Evolutionary conservation across 2,797 vertebrate species (phyloP).

Genomic region (Sparidentex hasta): DNA sequence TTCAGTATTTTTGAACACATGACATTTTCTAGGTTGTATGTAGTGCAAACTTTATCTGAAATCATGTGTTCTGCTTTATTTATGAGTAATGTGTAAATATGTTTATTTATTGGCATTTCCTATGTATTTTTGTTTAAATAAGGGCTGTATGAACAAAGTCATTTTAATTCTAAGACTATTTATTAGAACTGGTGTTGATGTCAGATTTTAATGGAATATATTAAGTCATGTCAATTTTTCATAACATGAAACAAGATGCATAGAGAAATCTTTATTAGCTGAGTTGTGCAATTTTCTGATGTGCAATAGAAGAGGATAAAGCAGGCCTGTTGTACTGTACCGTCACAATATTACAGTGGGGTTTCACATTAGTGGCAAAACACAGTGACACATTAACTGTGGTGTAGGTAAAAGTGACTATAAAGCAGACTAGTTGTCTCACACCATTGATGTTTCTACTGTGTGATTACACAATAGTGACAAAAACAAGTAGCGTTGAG

Average conservation of each 20-base stretch:
- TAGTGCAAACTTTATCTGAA: slow-evolving; percentile 32
- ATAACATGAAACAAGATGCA: slow-evolving; percentile 24
- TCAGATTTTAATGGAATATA: slow-evolving; percentile 40
- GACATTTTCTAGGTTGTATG: slow-evolving; percentile 20
- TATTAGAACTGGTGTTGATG: slow-evolving; percentile 45
- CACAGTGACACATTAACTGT: slow-evolving; percentile 28
- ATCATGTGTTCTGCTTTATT: slow-evolving; percentile 48
- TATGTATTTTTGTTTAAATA: slow-evolving; percentile 69
- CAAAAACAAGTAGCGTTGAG: slow-evolving; percentile 4
- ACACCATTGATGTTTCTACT: slow-evolving; percentile 9
- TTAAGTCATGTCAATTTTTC: slow-evolving; percentile 47
- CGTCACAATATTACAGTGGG: slow-evolving; percentile 32
- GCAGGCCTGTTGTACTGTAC: slow-evolving; percentile 8
- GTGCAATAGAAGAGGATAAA: slow-evolving; percentile 42
- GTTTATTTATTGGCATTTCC: slow-evolving; percentile 52
- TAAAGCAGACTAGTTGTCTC: slow-evolving; percentile 30
- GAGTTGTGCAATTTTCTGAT: slow-evolving; percentile 41
- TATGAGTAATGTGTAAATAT: slow-evolving; percentile 62
- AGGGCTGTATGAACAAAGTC: slow-evolving; percentile 73
- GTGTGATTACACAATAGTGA: slow-evolving; percentile 15
- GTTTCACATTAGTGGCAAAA: slow-evolving; percentile 37
- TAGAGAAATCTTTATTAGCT: slow-evolving; percentile 19
- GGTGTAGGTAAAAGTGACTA: background rate
- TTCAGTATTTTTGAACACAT: slow-evolving; percentile 21
- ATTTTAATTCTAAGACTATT: slow-evolving; percentile 44